phyloP scores from a whole-genome alignment of 2,797 vertebrate genomes.

The Falco columbarius region DNA sequence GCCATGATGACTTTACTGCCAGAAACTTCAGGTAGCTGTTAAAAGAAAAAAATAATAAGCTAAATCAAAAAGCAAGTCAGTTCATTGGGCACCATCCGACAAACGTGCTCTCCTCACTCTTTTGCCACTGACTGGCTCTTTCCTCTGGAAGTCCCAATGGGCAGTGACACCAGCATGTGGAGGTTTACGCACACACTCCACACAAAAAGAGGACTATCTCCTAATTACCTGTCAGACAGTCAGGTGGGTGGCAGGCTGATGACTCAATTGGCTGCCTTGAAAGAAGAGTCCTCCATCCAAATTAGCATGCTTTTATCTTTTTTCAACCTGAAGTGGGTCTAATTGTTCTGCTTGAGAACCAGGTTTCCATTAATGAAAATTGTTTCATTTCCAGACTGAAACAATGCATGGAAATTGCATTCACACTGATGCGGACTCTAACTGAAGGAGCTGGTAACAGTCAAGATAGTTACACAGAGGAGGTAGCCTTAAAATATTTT shows the following conservation, averaged over 20 bases:
- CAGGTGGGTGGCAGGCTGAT: slow-evolving; percentile 80
- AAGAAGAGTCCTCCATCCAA: slow-evolving; percentile 84
- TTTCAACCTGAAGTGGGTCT: slow-evolving; percentile 82
- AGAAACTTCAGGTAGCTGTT: slow-evolving; percentile 61
- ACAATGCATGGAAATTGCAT: slow-evolving; percentile 77
- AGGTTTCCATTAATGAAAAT: slow-evolving; percentile 84
- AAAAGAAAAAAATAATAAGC: slow-evolving; percentile 51
- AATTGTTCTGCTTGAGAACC: slow-evolving; percentile 82
- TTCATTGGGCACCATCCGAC: background rate
- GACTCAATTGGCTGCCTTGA: slow-evolving; percentile 78
- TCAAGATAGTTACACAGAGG: slow-evolving; percentile 41
- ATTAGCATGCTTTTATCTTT: slow-evolving; percentile 85
- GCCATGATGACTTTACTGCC: slow-evolving; percentile 63
- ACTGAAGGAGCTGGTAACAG: slow-evolving; percentile 52
- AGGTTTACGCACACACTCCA: slow-evolving; percentile 64
- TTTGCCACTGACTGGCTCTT: slow-evolving; percentile 58
- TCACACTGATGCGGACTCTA: slow-evolving; percentile 59
- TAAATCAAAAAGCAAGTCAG: background rate
- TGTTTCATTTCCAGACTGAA: slow-evolving; percentile 77
- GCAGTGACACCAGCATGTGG: slow-evolving; percentile 76
- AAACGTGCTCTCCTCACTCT: slow-evolving; percentile 5
- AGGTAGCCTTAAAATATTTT: slow-evolving; percentile 41
- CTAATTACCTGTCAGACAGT: slow-evolving; percentile 80
- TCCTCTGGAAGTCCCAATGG: slow-evolving; percentile 74
- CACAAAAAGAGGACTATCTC: slow-evolving; percentile 75